phyloP scores from a whole-genome alignment of 2,113 vertebrate species.

The Psophia crepitans region DNA sequence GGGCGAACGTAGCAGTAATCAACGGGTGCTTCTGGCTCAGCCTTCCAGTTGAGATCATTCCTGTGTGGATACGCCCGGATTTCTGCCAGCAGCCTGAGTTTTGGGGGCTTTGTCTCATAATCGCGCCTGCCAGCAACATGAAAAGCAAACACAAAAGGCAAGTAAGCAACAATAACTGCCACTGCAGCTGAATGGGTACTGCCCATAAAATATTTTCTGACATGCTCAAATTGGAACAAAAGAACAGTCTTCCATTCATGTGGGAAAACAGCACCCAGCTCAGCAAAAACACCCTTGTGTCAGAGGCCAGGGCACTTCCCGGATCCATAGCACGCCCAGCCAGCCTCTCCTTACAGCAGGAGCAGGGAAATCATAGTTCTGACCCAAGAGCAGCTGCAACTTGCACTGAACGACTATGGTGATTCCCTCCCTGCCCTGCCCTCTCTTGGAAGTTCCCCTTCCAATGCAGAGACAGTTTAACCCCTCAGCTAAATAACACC shows the following conservation, averaged over 20 bases:
- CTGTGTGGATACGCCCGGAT: conserved; percentile 81
- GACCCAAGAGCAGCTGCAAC: not conserved
- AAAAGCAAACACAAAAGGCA: conserved; percentile 41
- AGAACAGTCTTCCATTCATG: not conserved
- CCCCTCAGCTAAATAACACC: not conserved
- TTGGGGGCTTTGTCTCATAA: conserved; percentile 89
- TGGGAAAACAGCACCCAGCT: not conserved
- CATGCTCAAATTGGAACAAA: not conserved
- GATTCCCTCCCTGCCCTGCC: not conserved
- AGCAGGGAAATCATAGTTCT: not conserved
- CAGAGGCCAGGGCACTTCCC: not conserved
- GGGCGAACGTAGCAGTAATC: conserved; percentile 97
- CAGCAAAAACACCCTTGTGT: not conserved
- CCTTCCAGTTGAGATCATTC: conserved; percentile 79
- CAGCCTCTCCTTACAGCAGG: not conserved
- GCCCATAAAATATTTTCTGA: not conserved
- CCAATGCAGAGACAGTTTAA: not conserved
- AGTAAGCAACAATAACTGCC: not conserved
- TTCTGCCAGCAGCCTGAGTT: conserved; percentile 86
- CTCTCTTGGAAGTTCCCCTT: not conserved
- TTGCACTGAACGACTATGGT: not conserved
- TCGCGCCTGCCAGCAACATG: conserved; percentile 81
- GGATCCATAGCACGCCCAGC: accelerated
- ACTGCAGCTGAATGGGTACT: not conserved
- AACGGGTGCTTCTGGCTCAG: conserved; percentile 83